Evolutionary conservation across 1,140 invertebrate species (phyloP).

Genomic region (Notospermus geniculatus): DNA sequence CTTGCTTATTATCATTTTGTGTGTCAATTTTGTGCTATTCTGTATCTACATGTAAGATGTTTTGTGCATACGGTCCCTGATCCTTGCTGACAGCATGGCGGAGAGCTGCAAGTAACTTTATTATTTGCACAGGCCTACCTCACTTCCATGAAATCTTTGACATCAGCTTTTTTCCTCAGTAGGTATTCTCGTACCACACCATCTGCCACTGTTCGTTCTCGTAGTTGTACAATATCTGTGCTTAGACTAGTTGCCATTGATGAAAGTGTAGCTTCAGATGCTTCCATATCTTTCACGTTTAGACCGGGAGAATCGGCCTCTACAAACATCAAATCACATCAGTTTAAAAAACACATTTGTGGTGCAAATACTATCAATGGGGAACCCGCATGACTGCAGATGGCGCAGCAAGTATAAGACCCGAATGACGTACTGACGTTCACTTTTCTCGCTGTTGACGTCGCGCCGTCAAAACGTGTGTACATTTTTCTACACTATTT

Average conservation of each 20-base stretch:
- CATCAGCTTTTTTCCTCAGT: conserved; percentile 73
- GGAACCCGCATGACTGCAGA: too few relatives aligned
- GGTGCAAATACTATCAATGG: too few relatives aligned
- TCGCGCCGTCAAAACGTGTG: too few relatives aligned
- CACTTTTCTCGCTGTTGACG: too few relatives aligned
- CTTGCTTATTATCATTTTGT: too few relatives aligned
- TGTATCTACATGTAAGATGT: too few relatives aligned
- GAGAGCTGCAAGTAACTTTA: neutral
- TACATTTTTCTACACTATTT: too few relatives aligned
- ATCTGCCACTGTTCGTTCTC: conserved; percentile 40
- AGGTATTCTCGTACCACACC: conserved; percentile 64
- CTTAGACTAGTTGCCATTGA: conserved; percentile 78
- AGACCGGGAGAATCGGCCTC: conserved; percentile 74
- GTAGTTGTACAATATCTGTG: conserved; percentile 69
- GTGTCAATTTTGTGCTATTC: too few relatives aligned
- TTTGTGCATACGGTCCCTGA: too few relatives aligned
- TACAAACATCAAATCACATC: conserved; percentile 57
- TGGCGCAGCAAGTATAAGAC: too few relatives aligned
- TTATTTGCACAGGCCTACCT: conserved; percentile 66
- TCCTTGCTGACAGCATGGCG: too few relatives aligned
- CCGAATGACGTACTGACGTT: too few relatives aligned
- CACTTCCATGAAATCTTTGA: conserved; percentile 93
- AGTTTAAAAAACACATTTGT: neutral
- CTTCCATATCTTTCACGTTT: conserved; percentile 80
- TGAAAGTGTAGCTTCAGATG: conserved; percentile 84